These are phyloP conservation scores for Bos javanicus DNA, from an alignment of 2,113 vertebrate genomes.

Conservation along the genomic window DNA sequence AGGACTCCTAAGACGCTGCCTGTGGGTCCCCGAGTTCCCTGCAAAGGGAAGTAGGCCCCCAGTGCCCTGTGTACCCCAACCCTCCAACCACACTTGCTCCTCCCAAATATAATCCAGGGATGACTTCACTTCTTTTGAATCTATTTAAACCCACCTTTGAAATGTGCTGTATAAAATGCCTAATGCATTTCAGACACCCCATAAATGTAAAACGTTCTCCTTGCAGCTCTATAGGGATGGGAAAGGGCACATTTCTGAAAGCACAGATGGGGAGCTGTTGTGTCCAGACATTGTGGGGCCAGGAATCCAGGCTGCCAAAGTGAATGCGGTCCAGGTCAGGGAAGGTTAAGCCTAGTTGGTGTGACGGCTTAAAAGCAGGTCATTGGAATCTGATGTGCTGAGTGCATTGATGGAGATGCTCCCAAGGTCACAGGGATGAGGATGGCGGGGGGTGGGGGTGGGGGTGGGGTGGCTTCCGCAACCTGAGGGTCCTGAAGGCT, in stretches of 20 bases:
- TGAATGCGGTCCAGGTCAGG: neutral
- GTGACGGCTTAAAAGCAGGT: neutral
- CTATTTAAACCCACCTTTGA: neutral
- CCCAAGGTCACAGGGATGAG: neutral
- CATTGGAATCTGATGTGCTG: neutral
- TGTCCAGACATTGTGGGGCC: neutral
- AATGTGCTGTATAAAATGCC: neutral
- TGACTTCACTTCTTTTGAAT: neutral
- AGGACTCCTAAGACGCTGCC: neutral
- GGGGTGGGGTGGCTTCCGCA: fast-evolving
- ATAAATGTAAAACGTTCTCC: neutral
- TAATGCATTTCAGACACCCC: neutral
- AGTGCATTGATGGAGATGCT: neutral
- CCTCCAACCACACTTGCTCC: neutral
- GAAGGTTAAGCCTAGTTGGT: neutral
- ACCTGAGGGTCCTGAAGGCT: neutral
- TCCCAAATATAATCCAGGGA: neutral
- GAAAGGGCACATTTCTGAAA: neutral
- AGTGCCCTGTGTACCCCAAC: neutral
- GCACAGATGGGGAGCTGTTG: neutral
- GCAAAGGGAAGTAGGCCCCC: neutral
- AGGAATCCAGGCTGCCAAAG: neutral
- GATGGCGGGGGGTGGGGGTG: neutral
- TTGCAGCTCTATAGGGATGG: neutral
- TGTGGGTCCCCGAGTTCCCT: neutral